phyloP scores from a whole-genome alignment of 2,888 invertebrate species.

The Rosalia funebris region DNA sequence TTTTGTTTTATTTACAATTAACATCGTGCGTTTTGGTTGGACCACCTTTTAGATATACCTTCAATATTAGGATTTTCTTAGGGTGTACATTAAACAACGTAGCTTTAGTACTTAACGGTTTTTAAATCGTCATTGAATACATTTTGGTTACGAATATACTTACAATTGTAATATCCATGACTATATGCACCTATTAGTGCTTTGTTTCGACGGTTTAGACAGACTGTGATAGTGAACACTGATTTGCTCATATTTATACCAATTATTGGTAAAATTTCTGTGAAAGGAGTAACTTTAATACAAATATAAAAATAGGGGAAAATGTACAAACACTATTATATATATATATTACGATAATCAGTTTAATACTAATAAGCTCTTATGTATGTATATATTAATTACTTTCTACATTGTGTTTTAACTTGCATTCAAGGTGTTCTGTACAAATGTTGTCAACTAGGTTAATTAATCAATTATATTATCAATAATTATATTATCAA shows the following conservation, averaged over 20 bases:
- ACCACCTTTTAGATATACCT: too few relatives aligned
- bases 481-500: too few relatives aligned
- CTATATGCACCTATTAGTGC: conserved; percentile 35
- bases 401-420: background rate
- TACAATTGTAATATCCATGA: conserved; percentile 53
- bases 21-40: too few relatives aligned
- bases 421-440: background rate
- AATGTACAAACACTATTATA: background rate
- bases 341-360: conserved; percentile 30
- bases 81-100: too few relatives aligned
- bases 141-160: too few relatives aligned
- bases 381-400: background rate
- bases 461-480: too few relatives aligned
- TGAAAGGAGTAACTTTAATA: conserved; percentile 36
- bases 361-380: background rate
- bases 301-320: background rate
- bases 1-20: too few relatives aligned
- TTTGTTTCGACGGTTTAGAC: conserved; percentile 35
- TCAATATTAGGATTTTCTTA: too few relatives aligned
- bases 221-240: conserved; percentile 32
- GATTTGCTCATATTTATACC: conserved; percentile 34
- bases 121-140: too few relatives aligned
- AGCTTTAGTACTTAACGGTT: too few relatives aligned
- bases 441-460: background rate
- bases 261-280: conserved; percentile 26